phyloP scores from a whole-genome alignment of 2,113 vertebrate genomes.

The Paramisgurnus dabryanus region DNA sequence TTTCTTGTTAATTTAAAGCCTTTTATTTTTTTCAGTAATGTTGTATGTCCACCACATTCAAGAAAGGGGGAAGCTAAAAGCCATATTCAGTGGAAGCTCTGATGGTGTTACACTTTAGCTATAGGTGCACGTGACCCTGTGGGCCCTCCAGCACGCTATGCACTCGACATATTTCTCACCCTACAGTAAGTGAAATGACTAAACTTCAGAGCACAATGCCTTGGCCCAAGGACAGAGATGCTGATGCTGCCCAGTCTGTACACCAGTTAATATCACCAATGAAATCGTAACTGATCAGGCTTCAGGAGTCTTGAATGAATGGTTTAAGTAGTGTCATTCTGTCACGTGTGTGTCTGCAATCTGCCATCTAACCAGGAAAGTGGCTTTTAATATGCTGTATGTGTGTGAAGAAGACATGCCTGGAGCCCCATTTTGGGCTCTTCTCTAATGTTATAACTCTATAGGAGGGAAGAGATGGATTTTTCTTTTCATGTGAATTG shows the following conservation, averaged over 20 bases:
- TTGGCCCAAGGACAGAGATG: background rate
- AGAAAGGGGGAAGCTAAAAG: slow-evolving; percentile 42
- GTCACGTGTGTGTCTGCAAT: slow-evolving; percentile 65
- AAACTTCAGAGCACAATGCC: slow-evolving; percentile 44
- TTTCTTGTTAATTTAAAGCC: slow-evolving; percentile 58
- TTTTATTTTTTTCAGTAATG: slow-evolving; percentile 46
- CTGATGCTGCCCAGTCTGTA: slow-evolving; percentile 29
- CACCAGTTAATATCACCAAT: slow-evolving; percentile 35
- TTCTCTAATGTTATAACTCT: slow-evolving; percentile 55
- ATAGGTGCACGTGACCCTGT: slow-evolving; percentile 37
- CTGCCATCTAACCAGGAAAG: slow-evolving; percentile 70
- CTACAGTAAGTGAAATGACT: slow-evolving; percentile 22
- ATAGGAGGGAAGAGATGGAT: slow-evolving; percentile 6
- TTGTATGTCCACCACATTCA: slow-evolving; percentile 21
- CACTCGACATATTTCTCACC: slow-evolving; percentile 36
- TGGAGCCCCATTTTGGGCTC: slow-evolving; percentile 67
- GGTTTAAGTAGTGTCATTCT: slow-evolving; percentile 61
- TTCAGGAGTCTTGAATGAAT: slow-evolving; percentile 58
- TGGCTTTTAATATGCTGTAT: slow-evolving; percentile 64
- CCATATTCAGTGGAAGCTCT: slow-evolving; percentile 39
- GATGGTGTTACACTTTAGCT: slow-evolving; percentile 22
- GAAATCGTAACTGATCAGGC: slow-evolving; percentile 47
- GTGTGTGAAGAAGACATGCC: slow-evolving; percentile 62
- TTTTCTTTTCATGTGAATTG: slow-evolving; percentile 68
- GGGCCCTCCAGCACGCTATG: slow-evolving; percentile 2